Conservation (phyloP, 2,113 vertebrate genomes). For the Apistogramma diplotaenia region DNA sequence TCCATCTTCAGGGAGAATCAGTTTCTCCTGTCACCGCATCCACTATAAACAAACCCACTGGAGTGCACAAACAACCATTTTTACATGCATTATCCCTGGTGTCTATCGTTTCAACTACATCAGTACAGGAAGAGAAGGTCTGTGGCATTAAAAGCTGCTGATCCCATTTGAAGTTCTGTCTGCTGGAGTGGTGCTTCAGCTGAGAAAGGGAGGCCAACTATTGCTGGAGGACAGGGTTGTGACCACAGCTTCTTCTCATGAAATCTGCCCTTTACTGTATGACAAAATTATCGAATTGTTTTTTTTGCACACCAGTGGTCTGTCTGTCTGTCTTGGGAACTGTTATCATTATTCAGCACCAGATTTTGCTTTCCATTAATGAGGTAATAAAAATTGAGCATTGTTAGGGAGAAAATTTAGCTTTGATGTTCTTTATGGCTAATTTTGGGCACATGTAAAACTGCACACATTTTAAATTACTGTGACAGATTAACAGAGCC, state of each 20-base stretch:
- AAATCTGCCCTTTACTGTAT: too few relatives aligned
- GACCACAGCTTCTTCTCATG: conserved; percentile 32
- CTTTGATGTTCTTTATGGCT: background rate
- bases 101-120: conserved; percentile 53
- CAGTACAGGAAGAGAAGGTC: background rate
- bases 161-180: background rate
- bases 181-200: too few relatives aligned
- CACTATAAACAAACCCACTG: conserved; percentile 51
- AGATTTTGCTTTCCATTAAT: background rate
- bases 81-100: conserved; percentile 17
- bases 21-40: conserved; percentile 7
- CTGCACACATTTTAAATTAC: background rate
- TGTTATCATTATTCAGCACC: background rate
- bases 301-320: background rate
- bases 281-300: background rate
- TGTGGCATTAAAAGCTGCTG: background rate
- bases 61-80: background rate
- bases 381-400: background rate
- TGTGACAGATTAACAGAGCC: background rate
- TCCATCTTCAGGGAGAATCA: background rate
- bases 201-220: background rate
- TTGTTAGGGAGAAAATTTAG: background rate
- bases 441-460: background rate
- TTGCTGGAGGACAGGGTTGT: background rate
- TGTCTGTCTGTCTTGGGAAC: background rate